Evolutionary conservation across 1,140 invertebrate genomes (phyloP), one percentile per base, ranked within the genome.

Genomic region (Drosophila santomea): DNA sequence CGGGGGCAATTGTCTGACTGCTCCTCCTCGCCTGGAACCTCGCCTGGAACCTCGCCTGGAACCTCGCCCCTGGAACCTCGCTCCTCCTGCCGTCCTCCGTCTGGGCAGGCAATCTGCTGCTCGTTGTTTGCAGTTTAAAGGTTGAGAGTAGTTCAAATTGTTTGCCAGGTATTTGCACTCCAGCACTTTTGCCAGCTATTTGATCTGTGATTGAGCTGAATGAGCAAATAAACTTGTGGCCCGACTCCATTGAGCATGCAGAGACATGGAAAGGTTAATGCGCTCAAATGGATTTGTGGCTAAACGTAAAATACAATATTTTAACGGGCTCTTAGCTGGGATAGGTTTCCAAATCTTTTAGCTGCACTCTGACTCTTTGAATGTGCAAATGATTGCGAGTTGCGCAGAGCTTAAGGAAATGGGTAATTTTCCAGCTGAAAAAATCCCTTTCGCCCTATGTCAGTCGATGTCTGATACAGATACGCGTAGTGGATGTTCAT

Each of bases 141-240:
- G 84, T 77, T 76, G 82, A 78, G 76, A 66, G 72, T 61, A 86
- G 83, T 86, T 86, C 79, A 86, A 86, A 86, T 86, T 88, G 83
- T 86, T 86, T 89, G 79, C 83, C 71, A 89, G 84, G 83, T 85
- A 85, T 85, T 85, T 80, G 48, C 73, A 67, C 51, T 62, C 73
- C 82, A 74, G 61, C 82, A 86, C 69, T 88, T 86, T 82, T 73
- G 57, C 69, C 61, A 62, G 84, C 75, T 86, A 89, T 86, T 86
- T 86, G 84, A 83, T 89, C 84, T 83, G 83, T 86, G 83, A 89
- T 88, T 86, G 84, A 88, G 83, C 79, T 86, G 79, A 86, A 88
- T 69, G 84, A 83, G 84, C 79, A 89, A 86, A 86, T 89, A 88
- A 88, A 86, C 83, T 86, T 86, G 83, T 76, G 74, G 82, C 75